These are phyloP conservation scores for Diorhabda elongata DNA, from an alignment of 1,140 invertebrate genomes.

Conservation along the genomic window DNA sequence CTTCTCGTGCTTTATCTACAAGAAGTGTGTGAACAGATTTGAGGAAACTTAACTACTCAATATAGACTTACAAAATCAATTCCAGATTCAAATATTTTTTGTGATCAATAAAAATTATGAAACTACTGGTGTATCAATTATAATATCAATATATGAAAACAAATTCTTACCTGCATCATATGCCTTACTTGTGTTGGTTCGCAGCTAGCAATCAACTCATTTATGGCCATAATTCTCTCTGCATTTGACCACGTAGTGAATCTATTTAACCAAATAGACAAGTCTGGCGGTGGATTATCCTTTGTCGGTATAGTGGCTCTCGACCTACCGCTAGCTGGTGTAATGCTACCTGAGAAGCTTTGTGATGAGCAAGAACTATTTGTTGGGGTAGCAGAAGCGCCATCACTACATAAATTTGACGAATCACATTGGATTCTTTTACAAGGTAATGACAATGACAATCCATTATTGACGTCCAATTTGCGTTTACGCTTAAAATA, in stretches of 20 bases:
- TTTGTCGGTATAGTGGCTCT: slow-evolving; percentile 66
- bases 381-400: neutral
- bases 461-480: slow-evolving; percentile 47
- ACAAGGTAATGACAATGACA: slow-evolving; percentile 36
- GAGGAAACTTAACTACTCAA: too few relatives aligned
- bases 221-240: slow-evolving; percentile 83
- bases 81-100: too few relatives aligned
- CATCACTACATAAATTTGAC: neutral
- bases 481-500: slow-evolving; percentile 48
- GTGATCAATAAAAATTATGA: too few relatives aligned
- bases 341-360: neutral
- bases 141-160: too few relatives aligned
- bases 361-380: neutral
- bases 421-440: slow-evolving; percentile 45
- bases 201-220: slow-evolving; percentile 76
- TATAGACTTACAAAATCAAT: too few relatives aligned
- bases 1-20: too few relatives aligned
- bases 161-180: slow-evolving; percentile 57
- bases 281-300: slow-evolving; percentile 74
- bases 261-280: slow-evolving; percentile 70
- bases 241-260: slow-evolving; percentile 87
- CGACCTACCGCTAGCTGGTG: slow-evolving; percentile 33
- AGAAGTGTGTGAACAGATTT: too few relatives aligned
- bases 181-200: slow-evolving; percentile 89
- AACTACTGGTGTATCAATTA: too few relatives aligned